Evolutionary conservation across 2,888 invertebrate species (phyloP).

Genomic region (Fragum fragum): DNA sequence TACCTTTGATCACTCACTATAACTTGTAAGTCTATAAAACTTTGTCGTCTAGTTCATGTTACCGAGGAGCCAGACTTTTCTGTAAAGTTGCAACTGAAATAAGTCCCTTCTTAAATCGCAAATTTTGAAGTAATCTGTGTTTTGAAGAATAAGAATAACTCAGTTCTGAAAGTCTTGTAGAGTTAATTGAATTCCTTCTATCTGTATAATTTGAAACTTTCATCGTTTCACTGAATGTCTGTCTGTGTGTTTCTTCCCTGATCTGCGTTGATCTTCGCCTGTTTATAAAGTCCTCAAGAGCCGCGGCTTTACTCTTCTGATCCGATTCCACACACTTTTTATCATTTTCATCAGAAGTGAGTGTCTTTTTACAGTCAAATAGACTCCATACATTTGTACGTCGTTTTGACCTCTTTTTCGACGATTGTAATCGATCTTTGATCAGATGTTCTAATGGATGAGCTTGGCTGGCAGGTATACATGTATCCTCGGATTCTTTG

Average conservation of each 20-base stretch:
- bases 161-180: neutral
- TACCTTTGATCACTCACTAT: too few relatives aligned
- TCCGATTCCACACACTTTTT: neutral
- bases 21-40: too few relatives aligned
- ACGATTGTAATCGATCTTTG: neutral
- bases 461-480: neutral
- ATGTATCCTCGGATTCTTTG: neutral
- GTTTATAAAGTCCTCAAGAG: neutral
- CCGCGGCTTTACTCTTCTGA: neutral
- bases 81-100: neutral
- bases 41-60: too few relatives aligned
- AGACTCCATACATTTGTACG: neutral
- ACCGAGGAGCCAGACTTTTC: neutral
- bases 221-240: neutral
- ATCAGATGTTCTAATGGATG: neutral
- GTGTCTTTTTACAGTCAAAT: neutral
- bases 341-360: neutral
- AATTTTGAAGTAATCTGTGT: neutral
- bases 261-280: neutral
- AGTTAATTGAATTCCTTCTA: neutral
- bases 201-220: neutral
- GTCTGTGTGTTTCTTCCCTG: neutral
- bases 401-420: neutral
- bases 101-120: constrained; percentile 3
- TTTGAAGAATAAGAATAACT: neutral